A percentile compares a stretch with the other conserved stretches of the same genome.
These are phyloP conservation scores for Desmodus rotundus DNA, from an alignment of 2,113 vertebrate genomes.

Conservation along the genomic window DNA sequence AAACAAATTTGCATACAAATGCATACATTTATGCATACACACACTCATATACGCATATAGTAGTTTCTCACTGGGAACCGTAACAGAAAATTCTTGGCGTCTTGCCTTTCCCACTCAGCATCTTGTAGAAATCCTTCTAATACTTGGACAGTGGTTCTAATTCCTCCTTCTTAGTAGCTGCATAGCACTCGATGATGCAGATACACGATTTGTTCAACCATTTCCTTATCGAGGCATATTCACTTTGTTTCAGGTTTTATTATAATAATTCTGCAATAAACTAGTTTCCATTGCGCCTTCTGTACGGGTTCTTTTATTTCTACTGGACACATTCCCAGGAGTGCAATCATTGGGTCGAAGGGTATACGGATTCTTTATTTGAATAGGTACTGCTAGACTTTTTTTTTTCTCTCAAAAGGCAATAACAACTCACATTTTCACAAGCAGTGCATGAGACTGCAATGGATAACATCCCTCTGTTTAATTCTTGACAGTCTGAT, in stretches of 20 bases:
- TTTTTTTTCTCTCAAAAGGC: neutral
- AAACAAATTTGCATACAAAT: neutral
- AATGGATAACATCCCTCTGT: neutral
- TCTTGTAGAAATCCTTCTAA: neutral
- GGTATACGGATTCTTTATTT: slow-evolving; percentile 1
- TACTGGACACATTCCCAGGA: neutral
- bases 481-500: neutral
- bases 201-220: neutral
- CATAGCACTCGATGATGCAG: neutral
- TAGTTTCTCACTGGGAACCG: neutral
- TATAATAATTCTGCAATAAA: neutral
- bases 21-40: neutral
- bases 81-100: neutral
- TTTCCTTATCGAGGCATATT: neutral
- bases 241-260: neutral
- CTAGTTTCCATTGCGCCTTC: neutral
- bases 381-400: neutral
- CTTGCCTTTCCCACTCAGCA: neutral
- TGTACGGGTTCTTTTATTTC: neutral
- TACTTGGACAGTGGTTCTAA: neutral
- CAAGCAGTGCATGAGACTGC: neutral
- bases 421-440: slow-evolving; percentile 26
- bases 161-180: neutral
- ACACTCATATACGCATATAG: neutral
- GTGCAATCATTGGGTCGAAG: neutral